These are phyloP conservation scores for silkworm (Bombyx mori) DNA, from an alignment of 1,140 invertebrate genomes.

Conservation along the genomic window ASM3026992v2 NC_085109.1:5829501-5830000, in stretches of 20 bases:
- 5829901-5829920: slow-evolving; percentile 46
- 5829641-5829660: slow-evolving; percentile 46
- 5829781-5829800: slow-evolving; percentile 47
- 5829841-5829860: slow-evolving; percentile 51
- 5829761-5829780: slow-evolving; percentile 40
- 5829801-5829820: slow-evolving; percentile 39
- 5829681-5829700: slow-evolving; percentile 44
- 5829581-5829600: slow-evolving; percentile 40
- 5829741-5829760: slow-evolving; percentile 46
- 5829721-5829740: slow-evolving; percentile 54
- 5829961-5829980: slow-evolving; percentile 53
- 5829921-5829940: slow-evolving; percentile 50
- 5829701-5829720: slow-evolving; percentile 51
- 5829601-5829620: slow-evolving; percentile 34
- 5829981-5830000: slow-evolving; percentile 43
- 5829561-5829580: slow-evolving; percentile 43
- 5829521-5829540: slow-evolving; percentile 11
- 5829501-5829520: no score
- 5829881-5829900: slow-evolving; percentile 42
- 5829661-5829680: slow-evolving; percentile 57
- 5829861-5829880: slow-evolving; percentile 48
- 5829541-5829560: slow-evolving; percentile 22
- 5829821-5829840: slow-evolving; percentile 51
- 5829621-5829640: slow-evolving; percentile 33
- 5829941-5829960: slow-evolving; percentile 43